Evolutionary conservation across 35 echinoderm and acorn worm genomes (phyloP).

Genomic region (Patiria miniata): DNA sequence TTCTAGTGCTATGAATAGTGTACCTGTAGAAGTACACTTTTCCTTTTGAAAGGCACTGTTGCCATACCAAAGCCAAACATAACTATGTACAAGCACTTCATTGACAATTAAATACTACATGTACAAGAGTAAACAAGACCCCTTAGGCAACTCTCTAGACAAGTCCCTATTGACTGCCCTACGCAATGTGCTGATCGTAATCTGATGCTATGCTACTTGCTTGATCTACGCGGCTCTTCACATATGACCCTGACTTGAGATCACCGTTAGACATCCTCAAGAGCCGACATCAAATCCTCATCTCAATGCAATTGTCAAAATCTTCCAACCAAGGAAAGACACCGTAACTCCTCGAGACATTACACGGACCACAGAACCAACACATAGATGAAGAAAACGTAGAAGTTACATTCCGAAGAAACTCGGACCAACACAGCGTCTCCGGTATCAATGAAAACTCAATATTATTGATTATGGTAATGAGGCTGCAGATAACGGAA

Average conservation of each 20-base stretch:
- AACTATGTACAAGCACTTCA: too few relatives aligned
- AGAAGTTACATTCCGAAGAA: background rate
- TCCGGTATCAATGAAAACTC: background rate
- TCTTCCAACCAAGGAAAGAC: background rate
- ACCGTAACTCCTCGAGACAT: background rate
- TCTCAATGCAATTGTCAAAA: background rate
- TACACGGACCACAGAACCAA: background rate
- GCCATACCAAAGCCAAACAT: too few relatives aligned
- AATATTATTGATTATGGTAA: constrained; percentile 26
- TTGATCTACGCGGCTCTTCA: constrained; percentile 10
- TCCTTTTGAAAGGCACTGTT: too few relatives aligned
- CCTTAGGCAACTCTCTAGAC: too few relatives aligned
- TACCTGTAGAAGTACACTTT: too few relatives aligned
- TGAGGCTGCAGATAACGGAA: background rate
- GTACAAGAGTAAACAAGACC: too few relatives aligned
- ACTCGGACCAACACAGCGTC: background rate
- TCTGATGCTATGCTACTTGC: background rate
- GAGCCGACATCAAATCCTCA: background rate
- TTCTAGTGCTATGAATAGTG: too few relatives aligned
- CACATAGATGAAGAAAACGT: background rate
- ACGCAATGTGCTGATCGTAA: too few relatives aligned
- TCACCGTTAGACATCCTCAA: background rate
- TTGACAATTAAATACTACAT: too few relatives aligned
- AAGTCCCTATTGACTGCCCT: too few relatives aligned
- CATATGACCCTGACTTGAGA: background rate